phyloP scores from a whole-genome alignment of 2,888 invertebrate species.

The Cerceris ruficornis region DNA sequence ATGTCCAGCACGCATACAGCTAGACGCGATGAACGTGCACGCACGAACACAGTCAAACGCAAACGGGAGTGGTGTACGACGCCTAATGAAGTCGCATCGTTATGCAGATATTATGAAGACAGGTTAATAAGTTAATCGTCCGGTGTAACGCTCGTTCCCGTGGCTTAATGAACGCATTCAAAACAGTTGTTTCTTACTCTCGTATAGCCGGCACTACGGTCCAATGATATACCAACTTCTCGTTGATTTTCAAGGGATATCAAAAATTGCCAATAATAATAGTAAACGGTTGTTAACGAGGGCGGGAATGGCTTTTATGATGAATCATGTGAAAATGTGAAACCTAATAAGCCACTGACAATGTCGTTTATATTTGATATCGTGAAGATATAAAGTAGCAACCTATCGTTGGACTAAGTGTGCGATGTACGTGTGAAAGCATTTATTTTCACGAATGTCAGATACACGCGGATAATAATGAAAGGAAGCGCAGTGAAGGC shows the following conservation, averaged over 20 bases:
- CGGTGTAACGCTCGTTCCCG: conserved; percentile 39
- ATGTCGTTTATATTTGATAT: no score
- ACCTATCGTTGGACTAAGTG: no score
- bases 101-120: conserved; percentile 70
- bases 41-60: conserved; percentile 1
- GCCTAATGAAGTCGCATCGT: conserved; percentile 71
- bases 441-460: not conserved
- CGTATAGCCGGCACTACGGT: not conserved
- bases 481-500: conserved; percentile 15
- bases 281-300: not conserved
- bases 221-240: not conserved
- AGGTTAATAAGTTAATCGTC: conserved; percentile 72
- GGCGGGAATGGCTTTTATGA: not conserved
- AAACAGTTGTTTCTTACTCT: conserved; percentile 29
- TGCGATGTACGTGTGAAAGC: not conserved
- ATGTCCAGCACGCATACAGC: not conserved
- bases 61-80: conserved; percentile 31
- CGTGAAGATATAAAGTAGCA: no score
- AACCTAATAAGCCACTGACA: no score
- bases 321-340: no score
- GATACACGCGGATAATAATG: conserved; percentile 21
- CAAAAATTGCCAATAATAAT: not conserved
- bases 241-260: conserved; percentile 1
- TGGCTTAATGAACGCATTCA: conserved; percentile 56
- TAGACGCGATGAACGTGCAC: conserved; percentile 4